A percentile compares a stretch with the other conserved stretches of the same genome.
phyloP scores from a whole-genome alignment of 2,113 vertebrate genomes.

The Corythoichthys haematopterus region DNA sequence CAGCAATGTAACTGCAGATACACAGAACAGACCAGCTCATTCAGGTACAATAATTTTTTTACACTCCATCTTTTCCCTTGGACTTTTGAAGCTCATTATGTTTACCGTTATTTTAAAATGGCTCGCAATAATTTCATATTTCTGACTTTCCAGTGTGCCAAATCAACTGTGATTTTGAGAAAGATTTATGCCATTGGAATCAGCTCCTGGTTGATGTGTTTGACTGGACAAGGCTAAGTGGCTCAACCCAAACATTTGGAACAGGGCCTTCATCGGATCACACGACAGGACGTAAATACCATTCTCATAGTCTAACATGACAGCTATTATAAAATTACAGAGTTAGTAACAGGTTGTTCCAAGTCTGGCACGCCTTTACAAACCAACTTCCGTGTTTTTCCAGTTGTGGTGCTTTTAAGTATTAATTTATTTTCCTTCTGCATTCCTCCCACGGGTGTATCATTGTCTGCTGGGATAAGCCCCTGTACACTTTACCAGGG shows the following conservation, averaged over 20 bases:
- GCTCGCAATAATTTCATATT: neutral
- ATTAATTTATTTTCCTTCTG: no score
- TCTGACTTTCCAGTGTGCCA: constrained; percentile 25
- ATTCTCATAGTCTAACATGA: neutral
- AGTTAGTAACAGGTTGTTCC: neutral
- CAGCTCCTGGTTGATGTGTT: constrained; percentile 35
- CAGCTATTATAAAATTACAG: neutral
- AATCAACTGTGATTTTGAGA: constrained; percentile 40
- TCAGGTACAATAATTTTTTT: constrained; percentile 12
- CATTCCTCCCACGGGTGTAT: no score
- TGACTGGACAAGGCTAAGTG: constrained; percentile 42
- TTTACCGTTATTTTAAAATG: neutral
- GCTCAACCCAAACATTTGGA: constrained; percentile 25
- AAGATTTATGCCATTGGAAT: constrained; percentile 38
- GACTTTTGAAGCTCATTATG: neutral
- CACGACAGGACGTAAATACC: constrained; percentile 47
- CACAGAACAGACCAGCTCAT: neutral
- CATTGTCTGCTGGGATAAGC: no score
- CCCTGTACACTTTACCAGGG: no score
- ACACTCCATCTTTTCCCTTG: neutral
- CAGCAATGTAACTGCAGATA: neutral
- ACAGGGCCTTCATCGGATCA: constrained; percentile 51
- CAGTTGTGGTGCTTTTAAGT: no score
- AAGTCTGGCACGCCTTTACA: no score
- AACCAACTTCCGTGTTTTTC: no score